Evolutionary conservation across 2,888 invertebrate genomes (phyloP), one percentile per base, ranked within the genome.

Genomic region (Melikaiella ostensackeni): DNA sequence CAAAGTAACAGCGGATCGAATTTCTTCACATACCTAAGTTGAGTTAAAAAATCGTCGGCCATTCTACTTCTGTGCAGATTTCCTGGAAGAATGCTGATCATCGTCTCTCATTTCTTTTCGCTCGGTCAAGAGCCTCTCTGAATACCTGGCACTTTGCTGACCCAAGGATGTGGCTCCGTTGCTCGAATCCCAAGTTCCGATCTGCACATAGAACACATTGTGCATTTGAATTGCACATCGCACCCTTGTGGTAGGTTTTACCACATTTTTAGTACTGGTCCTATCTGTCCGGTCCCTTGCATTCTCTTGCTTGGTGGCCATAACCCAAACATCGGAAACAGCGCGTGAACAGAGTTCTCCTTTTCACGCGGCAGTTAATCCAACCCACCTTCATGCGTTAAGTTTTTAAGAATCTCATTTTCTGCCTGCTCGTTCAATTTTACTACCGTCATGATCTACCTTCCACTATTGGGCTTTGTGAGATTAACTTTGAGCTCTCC

Each of bases 61-160:
- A 78, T 59, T 61, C n/a, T 78, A 61, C 81, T 79, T n/a, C 81
- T 70, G 30, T 83, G 66, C 5, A 83, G n/a, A 57, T 84, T 84
- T 1, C 70, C 81, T 55, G 82, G 83, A 16, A 82, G 75, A 27
- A 82, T 46, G 8, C 13, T 21, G 55, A 35, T 30, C 78, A 35
- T 79, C 13, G 2, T 61, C 30, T 9, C 24, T 33, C 33, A 7
- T 33, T 33, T 6, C 24, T 13, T 24, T 21, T 24, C 4, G 11
- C 24, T 13, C 19, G 13, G 6, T 9, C 19, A 16, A 30, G 11
- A 0, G 61, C 21, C 6, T 16, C n/a, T 30, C 24, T 7, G 61
- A 30, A 30, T n/a, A 24, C 6, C 30, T 6, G 13, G 24, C 61
- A 61, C 24, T 30, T 61, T 13, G 3, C 24, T 19, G 61, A 7